Evolutionary conservation across 2,113 vertebrate species (phyloP), one percentile per base, ranked within the genome.

Genomic region (Nothoprocta perdicaria): DNA sequence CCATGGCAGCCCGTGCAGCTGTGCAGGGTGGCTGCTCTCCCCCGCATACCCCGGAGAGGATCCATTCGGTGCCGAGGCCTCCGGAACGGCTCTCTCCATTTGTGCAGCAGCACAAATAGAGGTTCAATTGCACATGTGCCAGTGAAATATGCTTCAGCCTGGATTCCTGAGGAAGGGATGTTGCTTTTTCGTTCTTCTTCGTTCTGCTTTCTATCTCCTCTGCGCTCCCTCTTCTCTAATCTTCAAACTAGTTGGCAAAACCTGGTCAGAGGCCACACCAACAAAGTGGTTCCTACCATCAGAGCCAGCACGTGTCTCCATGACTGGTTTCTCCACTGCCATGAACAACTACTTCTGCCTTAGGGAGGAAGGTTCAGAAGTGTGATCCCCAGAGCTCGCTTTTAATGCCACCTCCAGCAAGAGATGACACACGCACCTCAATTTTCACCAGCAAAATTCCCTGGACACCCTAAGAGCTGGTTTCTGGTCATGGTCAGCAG

Each of bases 81-180:
- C 63, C 43, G 35, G 61, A 13, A 80, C 31, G n/a, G 8, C 40
- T 68, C 33, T 29, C 66, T 89, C 50, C 15, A 5, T 18, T 33
- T 29, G 23, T 50, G 55, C 53, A 55, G 29, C 53, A 31, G 33
- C 29, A 6, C 17, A 40, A 19, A 68, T 1, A 73, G 26, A 76
- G 14, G 43, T 84, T 68, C 58, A 31, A 4, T 1, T 1, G 0
- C 17, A 43, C 0, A 2, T 40, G n/a, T 0, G 7, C 7, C 55
- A 38, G 18, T 5, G 58, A 68, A 72, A 33, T 35, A n/a, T 14
- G 55, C 67, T 58, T 53, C 68, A 41, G 18, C 31, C 48, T 53
- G 12, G 23, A 45, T 76, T 95, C 79, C 63, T 57, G 14, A 65
- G 57, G 31, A 86, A 89, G 12, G 22, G 33, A 66, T 21, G 29